Evolutionary conservation across 2,888 invertebrate species (phyloP).

Genomic region (Trypoxylon attenuatum): DNA sequence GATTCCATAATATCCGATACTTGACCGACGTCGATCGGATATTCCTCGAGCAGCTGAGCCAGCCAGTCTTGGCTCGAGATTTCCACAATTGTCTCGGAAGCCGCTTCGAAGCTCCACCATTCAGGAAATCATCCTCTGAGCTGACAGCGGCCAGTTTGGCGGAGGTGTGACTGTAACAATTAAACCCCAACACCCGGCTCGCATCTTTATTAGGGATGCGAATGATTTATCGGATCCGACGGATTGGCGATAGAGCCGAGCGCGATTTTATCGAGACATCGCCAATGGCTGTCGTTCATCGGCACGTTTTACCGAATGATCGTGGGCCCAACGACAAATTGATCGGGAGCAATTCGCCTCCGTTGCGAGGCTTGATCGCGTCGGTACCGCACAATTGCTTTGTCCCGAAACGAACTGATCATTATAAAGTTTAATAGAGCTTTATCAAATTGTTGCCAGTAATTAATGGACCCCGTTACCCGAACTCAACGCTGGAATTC

Average conservation of each 20-base stretch:
- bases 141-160: neutral
- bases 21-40: constrained; percentile 44
- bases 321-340: neutral
- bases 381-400: neutral
- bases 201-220: neutral
- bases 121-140: neutral
- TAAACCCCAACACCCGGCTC: too few species aligned
- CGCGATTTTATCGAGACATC: neutral
- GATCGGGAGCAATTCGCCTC: neutral
- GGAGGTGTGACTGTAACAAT: neutral
- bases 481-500: constrained; percentile 12
- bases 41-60: constrained; percentile 1
- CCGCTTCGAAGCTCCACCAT: neutral
- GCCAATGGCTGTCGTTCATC: neutral
- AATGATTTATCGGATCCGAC: neutral
- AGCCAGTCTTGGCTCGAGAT: constrained; percentile 22
- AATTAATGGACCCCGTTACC: constrained; percentile 21
- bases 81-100: constrained; percentile 10
- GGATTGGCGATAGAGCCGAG: neutral
- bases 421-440: constrained; percentile 3
- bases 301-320: neutral
- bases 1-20: constrained; percentile 60
- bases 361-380: neutral
- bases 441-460: constrained; percentile 4
- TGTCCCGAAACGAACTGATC: constrained; percentile 13